Conservation (phyloP, 2,113 vertebrate species). For the Odontesthes bonariensis region DNA sequence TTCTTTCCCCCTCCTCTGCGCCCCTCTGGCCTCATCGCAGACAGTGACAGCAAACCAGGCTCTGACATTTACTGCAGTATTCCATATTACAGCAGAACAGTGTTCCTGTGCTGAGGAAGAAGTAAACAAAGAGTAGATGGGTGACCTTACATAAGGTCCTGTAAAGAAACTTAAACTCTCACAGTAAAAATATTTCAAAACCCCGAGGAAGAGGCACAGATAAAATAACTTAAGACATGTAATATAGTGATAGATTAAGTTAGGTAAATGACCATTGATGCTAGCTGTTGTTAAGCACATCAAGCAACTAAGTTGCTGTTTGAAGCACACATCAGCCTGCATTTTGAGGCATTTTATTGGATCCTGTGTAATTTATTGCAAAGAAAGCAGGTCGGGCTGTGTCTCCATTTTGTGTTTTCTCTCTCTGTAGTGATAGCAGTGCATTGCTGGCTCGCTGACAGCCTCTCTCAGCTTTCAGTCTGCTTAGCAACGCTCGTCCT, state of each 20-base stretch:
- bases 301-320: not conserved
- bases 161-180: slow-evolving; percentile 20
- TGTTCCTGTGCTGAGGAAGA: slow-evolving; percentile 34
- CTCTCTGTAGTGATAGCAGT: slow-evolving; percentile 61
- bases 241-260: not conserved
- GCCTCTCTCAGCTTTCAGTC: slow-evolving; percentile 72
- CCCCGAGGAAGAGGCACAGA: no score
- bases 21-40: slow-evolving; percentile 35
- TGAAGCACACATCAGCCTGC: not conserved
- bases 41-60: slow-evolving; percentile 43
- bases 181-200: slow-evolving; percentile 11
- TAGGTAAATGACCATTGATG: not conserved
- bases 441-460: slow-evolving; percentile 72
- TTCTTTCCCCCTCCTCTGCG: not conserved
- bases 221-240: not conserved
- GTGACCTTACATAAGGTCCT: slow-evolving; percentile 16
- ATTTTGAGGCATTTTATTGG: slow-evolving; percentile 20
- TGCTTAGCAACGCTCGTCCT: slow-evolving; percentile 79
- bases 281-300: not conserved
- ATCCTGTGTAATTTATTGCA: slow-evolving; percentile 39
- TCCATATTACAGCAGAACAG: slow-evolving; percentile 46
- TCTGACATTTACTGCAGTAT: slow-evolving; percentile 67
- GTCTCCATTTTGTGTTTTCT: slow-evolving; percentile 76
- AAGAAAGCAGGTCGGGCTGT: slow-evolving; percentile 43
- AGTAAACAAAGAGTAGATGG: slow-evolving; percentile 60